These are phyloP conservation scores for Hycleus phaleratus DNA, from an alignment of 1,140 invertebrate genomes.

Conservation along the genomic window DNA sequence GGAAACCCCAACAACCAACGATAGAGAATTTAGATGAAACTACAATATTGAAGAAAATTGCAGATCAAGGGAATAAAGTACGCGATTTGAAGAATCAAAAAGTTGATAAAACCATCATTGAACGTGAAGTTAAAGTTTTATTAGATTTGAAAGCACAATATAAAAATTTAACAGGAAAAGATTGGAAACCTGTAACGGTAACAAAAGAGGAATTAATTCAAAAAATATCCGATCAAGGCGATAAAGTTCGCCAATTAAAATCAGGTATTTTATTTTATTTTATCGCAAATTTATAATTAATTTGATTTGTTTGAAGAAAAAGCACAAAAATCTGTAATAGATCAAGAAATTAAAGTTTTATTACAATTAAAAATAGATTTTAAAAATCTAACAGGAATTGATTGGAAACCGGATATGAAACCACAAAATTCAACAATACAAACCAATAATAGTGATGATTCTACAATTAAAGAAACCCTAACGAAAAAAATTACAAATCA, in stretches of 20 bases:
- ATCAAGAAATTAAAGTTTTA: constrained; percentile 57
- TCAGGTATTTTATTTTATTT: not conserved
- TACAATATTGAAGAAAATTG: constrained; percentile 39
- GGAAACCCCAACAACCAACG: constrained; percentile 43
- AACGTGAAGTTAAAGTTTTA: constrained; percentile 58
- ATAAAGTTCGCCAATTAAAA: constrained; percentile 51
- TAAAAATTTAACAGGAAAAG: constrained; percentile 54
- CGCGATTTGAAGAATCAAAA: constrained; percentile 59
- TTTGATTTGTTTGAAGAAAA: constrained; percentile 41
- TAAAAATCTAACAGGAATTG: constrained; percentile 54
- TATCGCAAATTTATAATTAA: no score
- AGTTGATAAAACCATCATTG: constrained; percentile 49
- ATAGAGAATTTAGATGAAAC: not conserved
- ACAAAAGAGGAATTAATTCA: constrained; percentile 4
- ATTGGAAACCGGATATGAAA: constrained; percentile 27
- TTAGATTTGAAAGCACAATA: constrained; percentile 64
- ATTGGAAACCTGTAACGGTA: constrained; percentile 51
- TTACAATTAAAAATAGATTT: constrained; percentile 64
- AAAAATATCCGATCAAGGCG: constrained; percentile 50
- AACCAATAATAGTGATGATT: constrained; percentile 29
- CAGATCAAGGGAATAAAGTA: constrained; percentile 60
- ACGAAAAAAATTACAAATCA: constrained; percentile 48
- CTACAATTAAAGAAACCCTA: constrained; percentile 18
- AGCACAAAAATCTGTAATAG: constrained; percentile 49
- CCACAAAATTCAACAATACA: not conserved